Base-by-base conservation (phyloP, 2,888 invertebrate species). In the Caenorhabditis virilis region DNA sequence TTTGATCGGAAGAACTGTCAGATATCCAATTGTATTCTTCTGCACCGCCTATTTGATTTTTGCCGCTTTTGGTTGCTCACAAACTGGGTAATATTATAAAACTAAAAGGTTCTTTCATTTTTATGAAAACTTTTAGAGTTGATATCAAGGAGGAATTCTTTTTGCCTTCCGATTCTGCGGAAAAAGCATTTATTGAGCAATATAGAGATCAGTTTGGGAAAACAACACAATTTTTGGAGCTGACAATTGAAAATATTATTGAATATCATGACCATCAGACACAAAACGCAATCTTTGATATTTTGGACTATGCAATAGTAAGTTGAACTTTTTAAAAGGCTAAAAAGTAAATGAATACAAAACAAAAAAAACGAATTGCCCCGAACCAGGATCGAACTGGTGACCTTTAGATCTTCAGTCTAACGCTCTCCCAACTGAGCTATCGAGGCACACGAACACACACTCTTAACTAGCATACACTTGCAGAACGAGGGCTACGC, bases 361-460 rank as follows among this genome's bases (percentile, higher is more conserved):
- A 22, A 38, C 16, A 38, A 45, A 57, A 43, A 26, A 23, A 48
- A 30, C 5, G 20, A 52, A 62, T 56, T 77, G 74, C 74, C 76
- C 57, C 74, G 76, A 78, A 71, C 79, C 78, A 78, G 79, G 79
- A 79, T 78, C 78, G 79, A 79, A 79, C 79, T 78, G 76, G 79
- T 68, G 79, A 80, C 79, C 71, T 81, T 79, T 81, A 81, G 79
- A 79, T 79, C 79, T 79, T 79, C 79, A 79, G 79, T 79, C 79
- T 80, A 80, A 81, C 79, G 79, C 79, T 81, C 79, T 79, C 79
- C 79, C 79, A 76, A 79, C 80, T 79, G 80, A 79, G 54, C 53
- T 60, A 56, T 66, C 60, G 51, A 66, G 61, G 53, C 56, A 41
- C 6, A 41, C 41, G 18, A 7, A 6, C 3, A 41, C 23, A 20